Evolutionary conservation across 2,797 vertebrate species (phyloP), one percentile per base, ranked within the genome.

Genomic region (Euphonia xanthogaster): DNA sequence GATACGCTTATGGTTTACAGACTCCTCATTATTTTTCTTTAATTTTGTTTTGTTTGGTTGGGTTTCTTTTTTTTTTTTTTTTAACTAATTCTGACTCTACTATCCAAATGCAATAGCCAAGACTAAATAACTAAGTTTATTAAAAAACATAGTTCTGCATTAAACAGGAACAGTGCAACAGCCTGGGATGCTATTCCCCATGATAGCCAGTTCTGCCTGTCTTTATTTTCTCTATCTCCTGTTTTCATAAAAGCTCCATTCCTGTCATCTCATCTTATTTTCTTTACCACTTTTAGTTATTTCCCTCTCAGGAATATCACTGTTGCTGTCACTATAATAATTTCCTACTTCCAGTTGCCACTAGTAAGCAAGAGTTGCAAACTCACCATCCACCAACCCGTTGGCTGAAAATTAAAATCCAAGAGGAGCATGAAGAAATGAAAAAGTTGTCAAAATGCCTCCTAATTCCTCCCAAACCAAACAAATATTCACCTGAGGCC

Each of bases 381-480:
- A 97, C 94, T 94, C 96, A 95, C 96, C 95, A 95, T 94, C 94
- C 94, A 96, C 96, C 96, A 97, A 96, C 73, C 95, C 95, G 95
- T 88, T 96, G 94, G 94, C 94, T 96, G 94, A 95, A 95, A 96
- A 95, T 96, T 95, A 96, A 97, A 96, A 95, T 94, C 93, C 94
- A 54, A 96, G 95, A 96, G 94, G 94, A 97, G 96, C 96, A 96
- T 96, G 94, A 96, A 94, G 93, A 96, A 95, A 96, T 85, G 96
- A 97, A 96, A 97, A 85, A 96, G 94, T 96, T 97, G 96, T 96
- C 96, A 96, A 96, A 93, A 93, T 93, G 93, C 94, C 96, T 97
- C 94, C 94, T 95, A 93, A 93, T 94, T 94, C 86, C 71, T 96
- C 88, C 74, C 91, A 90, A 97, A 96, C 80, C 96, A 94, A 94